These are phyloP conservation scores for Hypomecis punctinalis DNA, from an alignment of 2,888 invertebrate species.

Conservation along the genomic window DNA sequence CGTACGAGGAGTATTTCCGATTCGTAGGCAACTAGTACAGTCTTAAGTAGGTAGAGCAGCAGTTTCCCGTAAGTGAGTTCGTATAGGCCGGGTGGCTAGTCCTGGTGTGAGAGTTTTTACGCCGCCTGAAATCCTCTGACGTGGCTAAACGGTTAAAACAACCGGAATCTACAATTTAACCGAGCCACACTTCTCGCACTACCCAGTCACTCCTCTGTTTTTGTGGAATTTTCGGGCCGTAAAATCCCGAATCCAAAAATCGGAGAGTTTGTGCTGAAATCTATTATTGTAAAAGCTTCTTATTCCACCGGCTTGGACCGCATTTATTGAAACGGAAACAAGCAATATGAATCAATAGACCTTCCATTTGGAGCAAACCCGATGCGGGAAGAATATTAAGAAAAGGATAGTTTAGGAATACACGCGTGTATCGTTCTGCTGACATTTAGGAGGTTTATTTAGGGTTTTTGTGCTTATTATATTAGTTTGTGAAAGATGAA, in stretches of 20 bases:
- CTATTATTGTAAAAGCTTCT: slow-evolving; percentile 15
- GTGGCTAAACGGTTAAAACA: too few species aligned
- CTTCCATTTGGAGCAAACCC: slow-evolving; percentile 8
- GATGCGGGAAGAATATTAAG: slow-evolving; percentile 22
- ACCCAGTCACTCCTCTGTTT: too few species aligned
- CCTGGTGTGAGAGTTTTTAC: too few species aligned
- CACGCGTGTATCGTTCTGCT: slow-evolving; percentile 10
- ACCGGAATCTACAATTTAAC: too few species aligned
- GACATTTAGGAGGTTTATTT: slow-evolving; percentile 5
- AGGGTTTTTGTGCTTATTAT: background rate
- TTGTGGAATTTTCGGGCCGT: background rate
- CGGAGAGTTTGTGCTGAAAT: background rate
- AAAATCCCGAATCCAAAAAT: background rate
- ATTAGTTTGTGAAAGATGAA: background rate
- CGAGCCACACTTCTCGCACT: too few species aligned
- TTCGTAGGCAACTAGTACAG: too few species aligned
- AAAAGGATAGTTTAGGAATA: slow-evolving; percentile 17
- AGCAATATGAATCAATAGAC: slow-evolving; percentile 34
- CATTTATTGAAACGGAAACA: slow-evolving; percentile 28
- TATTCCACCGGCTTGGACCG: slow-evolving; percentile 17
- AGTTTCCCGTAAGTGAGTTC: too few species aligned
- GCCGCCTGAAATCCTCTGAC: too few species aligned
- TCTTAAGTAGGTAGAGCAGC: too few species aligned
- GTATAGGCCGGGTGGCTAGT: too few species aligned
- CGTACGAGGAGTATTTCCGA: too few species aligned